Conservation (phyloP, 1,140 invertebrate genomes). For the Drosophila kepulauana region DNA sequence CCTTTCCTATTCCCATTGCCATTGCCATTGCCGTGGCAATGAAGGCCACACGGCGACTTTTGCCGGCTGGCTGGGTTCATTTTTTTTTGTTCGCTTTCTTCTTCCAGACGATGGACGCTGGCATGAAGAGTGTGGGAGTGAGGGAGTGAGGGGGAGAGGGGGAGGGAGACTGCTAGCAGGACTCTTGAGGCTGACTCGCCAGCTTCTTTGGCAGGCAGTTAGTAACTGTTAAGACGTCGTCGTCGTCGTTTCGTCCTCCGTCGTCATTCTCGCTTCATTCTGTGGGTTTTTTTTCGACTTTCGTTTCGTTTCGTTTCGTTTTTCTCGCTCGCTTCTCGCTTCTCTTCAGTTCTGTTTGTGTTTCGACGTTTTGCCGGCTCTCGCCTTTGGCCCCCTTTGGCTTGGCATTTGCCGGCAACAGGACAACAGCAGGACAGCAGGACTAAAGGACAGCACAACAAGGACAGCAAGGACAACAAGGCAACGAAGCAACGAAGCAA, state of each 20-base stretch:
- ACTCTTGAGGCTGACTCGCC: conserved; percentile 26
- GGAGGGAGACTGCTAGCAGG: not conserved
- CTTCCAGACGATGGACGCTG: not conserved
- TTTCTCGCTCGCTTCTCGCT: not conserved
- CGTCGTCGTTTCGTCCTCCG: conserved; percentile 55
- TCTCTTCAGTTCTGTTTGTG: conserved; percentile 45
- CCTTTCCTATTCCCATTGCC: conserved; percentile 8
- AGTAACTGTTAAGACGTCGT: conserved; percentile 84
- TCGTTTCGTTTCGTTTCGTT: conserved; percentile 22
- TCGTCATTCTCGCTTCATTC: conserved; percentile 47
- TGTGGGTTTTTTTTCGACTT: conserved; percentile 41
- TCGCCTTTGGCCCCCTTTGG: too few relatives aligned
- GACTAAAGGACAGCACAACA: not conserved
- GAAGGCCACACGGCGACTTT: conserved; percentile 75
- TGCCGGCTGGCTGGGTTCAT: conserved; percentile 63
- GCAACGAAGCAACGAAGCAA: too few relatives aligned
- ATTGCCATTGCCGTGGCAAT: conserved; percentile 53
- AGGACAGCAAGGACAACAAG: not conserved
- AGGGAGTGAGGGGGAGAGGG: not conserved
- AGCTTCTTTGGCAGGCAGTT: conserved; percentile 71
- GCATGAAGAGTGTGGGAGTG: not conserved
- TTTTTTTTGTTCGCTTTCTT: conserved; percentile 30
- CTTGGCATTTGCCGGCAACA: conserved; percentile 17
- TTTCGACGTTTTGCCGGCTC: conserved; percentile 35
- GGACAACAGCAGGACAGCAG: not conserved